Percentiles rank a stretch among this genome's conserved stretches.
These are phyloP conservation scores for Drosophila jambulina DNA, from an alignment of 1,140 invertebrate species.

Conservation along the genomic window DNA sequence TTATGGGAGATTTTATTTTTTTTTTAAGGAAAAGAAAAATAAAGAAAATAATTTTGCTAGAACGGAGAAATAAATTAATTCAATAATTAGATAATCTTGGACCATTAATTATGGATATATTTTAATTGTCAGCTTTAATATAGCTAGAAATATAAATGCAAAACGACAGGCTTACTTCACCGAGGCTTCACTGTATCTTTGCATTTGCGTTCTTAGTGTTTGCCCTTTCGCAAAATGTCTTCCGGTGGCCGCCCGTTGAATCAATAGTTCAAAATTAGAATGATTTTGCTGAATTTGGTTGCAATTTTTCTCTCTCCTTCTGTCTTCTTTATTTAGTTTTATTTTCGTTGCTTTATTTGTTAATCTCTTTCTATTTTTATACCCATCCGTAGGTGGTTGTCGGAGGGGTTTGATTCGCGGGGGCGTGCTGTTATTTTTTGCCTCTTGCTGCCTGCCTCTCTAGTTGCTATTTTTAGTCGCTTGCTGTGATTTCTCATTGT, in stretches of 20 bases:
- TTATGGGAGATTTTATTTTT: too few relatives aligned
- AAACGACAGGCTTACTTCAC: background rate
- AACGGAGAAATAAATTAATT: background rate
- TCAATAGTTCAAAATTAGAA: conserved; percentile 74
- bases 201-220: conserved; percentile 59
- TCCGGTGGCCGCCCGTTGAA: conserved; percentile 60
- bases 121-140: background rate
- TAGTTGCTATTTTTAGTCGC: conserved; percentile 75
- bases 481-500: conserved; percentile 78
- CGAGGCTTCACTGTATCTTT: conserved; percentile 17
- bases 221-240: conserved; percentile 74
- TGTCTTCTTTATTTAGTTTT: conserved; percentile 9
- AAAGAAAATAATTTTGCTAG: too few relatives aligned
- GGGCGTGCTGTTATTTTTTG: conserved; percentile 46
- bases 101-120: background rate
- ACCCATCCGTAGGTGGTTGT: conserved; percentile 37
- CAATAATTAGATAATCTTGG: background rate
- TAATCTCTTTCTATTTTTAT: conserved; percentile 8
- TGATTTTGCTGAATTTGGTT: conserved; percentile 24
- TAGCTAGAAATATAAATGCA: too few relatives aligned
- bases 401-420: conserved; percentile 28
- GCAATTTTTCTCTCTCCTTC: conserved; percentile 17
- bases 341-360: conserved; percentile 22
- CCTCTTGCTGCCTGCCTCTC: conserved; percentile 15
- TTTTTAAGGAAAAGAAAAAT: too few relatives aligned